Base-by-base conservation (phyloP, 2,888 invertebrate species). In the Acrobasis suavella region DNA sequence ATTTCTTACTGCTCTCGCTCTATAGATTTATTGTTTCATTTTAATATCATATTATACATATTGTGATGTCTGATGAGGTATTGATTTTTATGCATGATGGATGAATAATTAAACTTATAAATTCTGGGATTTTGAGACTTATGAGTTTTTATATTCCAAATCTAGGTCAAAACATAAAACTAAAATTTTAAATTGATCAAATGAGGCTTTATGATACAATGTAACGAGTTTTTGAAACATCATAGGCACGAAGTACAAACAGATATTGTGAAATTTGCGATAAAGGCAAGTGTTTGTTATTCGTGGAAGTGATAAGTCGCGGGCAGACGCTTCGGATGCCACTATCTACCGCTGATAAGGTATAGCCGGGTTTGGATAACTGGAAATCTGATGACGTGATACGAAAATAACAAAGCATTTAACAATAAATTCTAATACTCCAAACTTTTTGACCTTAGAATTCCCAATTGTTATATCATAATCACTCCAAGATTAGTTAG, bases 211-310 rank as follows among this genome's bases (percentile, higher is more conserved):
- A 12, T 12, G 52, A 32, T 12, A 51, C 52, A 52, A 37, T n/a
- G 32, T 15, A 7, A 56, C 56, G 46, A 42, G 56, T 46, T 42
- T 56, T 56, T 16, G 17, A 56, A 56, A 56, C 42, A 9, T 22
- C 42, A 42, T 6, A 56, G 22, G 39, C 9, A 14, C 22, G 42
- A 46, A 8, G 42, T 56, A 56, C 42, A 22, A 12, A 76, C 64
- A 68, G 70, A 66, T 72, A 81, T 87, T 87, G 84, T 85, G 85
- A 87, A 89, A 86, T 85, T 85, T 72, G 85, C 87, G 89, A 90
- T 89, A 87, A 83, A 74, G 80, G 78, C 81, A 85, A 86, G 85
- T 87, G 87, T 86, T 86, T 88, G 85, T 80, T 74, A 77, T 91
- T 90, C 88, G 85, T 86, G 85, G 91, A 77, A 72, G 71, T 80